Conservation (phyloP, 2,797 vertebrate genomes). For the Enteromius treurensis region DNA sequence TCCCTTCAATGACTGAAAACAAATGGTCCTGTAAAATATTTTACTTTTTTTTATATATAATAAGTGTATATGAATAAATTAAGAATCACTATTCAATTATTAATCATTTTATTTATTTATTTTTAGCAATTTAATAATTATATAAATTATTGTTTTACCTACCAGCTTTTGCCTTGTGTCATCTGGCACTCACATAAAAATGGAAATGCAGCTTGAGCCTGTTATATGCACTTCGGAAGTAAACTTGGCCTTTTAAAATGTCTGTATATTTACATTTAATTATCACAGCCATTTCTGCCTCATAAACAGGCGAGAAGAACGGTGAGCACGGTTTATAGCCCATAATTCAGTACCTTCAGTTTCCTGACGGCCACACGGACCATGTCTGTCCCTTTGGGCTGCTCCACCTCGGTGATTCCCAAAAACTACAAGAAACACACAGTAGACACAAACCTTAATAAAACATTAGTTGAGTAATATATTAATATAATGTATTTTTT, state of each 20-base stretch:
- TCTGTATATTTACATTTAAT: conserved; percentile 46
- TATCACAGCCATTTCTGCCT: conserved; percentile 8
- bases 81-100: not conserved
- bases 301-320: conserved; percentile 25
- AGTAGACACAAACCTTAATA: not conserved
- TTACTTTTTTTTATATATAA: not conserved
- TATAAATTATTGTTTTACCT: not conserved
- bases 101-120: not conserved
- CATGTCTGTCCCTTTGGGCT: conserved; percentile 88
- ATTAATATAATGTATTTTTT: not conserved
- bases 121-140: not conserved
- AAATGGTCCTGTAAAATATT: not conserved
- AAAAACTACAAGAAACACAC: conserved; percentile 78
- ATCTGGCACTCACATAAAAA: not conserved
- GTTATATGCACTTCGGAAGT: conserved; percentile 5
- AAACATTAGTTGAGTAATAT: not conserved
- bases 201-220: not conserved
- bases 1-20: not conserved
- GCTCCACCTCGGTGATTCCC: conserved; percentile 86
- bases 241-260: conserved; percentile 13
- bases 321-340: not conserved
- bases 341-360: conserved; percentile 80
- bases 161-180: not conserved
- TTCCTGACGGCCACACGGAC: conserved; percentile 87
- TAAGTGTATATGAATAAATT: not conserved